Conservation (phyloP, 2,797 vertebrate species). For the Tarsius wallacei region DNA sequence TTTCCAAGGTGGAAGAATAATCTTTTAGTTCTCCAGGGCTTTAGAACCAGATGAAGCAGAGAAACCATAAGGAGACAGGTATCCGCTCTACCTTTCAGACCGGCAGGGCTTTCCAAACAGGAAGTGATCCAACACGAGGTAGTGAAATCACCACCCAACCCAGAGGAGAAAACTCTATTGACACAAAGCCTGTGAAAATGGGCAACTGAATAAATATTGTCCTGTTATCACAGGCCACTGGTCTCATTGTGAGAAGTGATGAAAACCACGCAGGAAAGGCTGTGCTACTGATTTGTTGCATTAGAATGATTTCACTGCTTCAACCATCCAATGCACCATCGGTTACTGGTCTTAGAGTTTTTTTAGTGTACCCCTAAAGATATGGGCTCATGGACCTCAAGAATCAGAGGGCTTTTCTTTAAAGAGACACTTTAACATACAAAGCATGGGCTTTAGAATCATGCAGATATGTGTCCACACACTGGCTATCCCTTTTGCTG, state of each 20-base stretch:
- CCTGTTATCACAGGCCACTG: not conserved
- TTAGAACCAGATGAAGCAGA: constrained; percentile 55
- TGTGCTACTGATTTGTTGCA: not conserved
- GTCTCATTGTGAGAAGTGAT: not conserved
- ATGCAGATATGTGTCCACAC: not conserved
- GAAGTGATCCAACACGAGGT: not conserved
- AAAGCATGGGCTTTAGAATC: constrained; percentile 23
- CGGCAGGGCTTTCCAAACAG: not conserved
- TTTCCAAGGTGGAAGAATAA: constrained; percentile 24
- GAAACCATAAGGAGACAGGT: not conserved
- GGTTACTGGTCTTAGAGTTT: not conserved
- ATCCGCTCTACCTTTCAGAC: not conserved
- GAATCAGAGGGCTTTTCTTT: constrained; percentile 23
- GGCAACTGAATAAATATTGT: not conserved
- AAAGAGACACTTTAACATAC: not conserved
- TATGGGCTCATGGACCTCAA: not conserved
- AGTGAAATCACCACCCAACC: not conserved
- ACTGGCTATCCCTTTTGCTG: not conserved
- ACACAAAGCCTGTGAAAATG: not conserved
- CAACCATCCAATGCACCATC: not conserved
- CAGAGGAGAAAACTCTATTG: not conserved
- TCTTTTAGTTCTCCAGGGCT: not conserved
- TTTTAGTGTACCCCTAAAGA: not conserved
- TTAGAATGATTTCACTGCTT: not conserved
- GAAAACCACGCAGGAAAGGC: not conserved